These are phyloP conservation scores for Syngnathus floridae DNA, from an alignment of 2,113 vertebrate species.

Conservation along the genomic window DNA sequence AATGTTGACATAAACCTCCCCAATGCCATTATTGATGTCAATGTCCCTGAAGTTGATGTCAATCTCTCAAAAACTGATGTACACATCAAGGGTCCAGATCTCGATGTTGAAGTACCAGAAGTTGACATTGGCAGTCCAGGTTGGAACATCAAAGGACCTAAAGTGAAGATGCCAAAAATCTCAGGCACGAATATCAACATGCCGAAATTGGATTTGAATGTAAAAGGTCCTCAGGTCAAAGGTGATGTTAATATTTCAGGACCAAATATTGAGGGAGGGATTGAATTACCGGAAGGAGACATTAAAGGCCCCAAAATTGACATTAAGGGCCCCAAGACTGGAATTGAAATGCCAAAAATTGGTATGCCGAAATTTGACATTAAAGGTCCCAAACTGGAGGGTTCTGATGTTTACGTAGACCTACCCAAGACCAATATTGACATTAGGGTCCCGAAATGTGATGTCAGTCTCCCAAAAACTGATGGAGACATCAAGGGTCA, in stretches of 20 bases:
- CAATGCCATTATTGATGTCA: background rate
- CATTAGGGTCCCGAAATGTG: background rate
- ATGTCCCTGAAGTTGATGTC: background rate
- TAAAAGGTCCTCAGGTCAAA: background rate
- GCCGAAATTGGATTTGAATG: background rate
- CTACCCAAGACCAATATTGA: slow-evolving; percentile 12
- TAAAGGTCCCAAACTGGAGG: slow-evolving; percentile 10
- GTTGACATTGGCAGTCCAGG: slow-evolving; percentile 6
- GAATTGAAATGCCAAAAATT: slow-evolving; percentile 1
- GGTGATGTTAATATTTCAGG: slow-evolving; percentile 3
- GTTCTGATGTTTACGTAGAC: background rate
- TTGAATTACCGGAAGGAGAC: background rate
- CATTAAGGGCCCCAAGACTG: background rate
- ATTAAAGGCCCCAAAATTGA: slow-evolving; percentile 11
- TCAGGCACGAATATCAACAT: too few relatives aligned
- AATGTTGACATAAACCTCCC: slow-evolving; percentile 23
- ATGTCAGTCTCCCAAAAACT: slow-evolving; percentile 30
- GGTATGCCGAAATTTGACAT: slow-evolving; percentile 2
- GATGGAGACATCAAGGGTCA: background rate
- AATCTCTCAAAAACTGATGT: slow-evolving; percentile 1
- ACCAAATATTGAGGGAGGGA: background rate
- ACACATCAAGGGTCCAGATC: slow-evolving; percentile 4
- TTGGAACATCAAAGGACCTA: background rate
- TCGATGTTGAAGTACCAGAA: background rate
- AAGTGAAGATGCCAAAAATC: too few relatives aligned